Evolutionary conservation across 1,140 invertebrate genomes (phyloP).

Genomic region (Telenomus remus): DNA sequence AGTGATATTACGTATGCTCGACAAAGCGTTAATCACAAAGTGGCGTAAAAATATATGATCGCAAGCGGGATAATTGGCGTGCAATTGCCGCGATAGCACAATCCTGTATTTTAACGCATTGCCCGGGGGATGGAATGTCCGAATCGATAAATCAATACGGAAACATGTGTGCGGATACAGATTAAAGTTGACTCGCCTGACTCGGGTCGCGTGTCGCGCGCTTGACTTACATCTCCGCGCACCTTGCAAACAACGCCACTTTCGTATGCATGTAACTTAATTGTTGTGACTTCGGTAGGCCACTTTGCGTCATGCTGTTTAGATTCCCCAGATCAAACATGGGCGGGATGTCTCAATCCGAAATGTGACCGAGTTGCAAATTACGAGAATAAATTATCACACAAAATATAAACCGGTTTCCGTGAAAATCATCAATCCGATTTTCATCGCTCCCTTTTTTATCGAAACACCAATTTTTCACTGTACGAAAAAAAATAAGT

Average conservation of each 20-base stretch:
- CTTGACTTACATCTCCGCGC: conserved; percentile 25
- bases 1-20: conserved; percentile 29
- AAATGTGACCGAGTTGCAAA: too few species aligned
- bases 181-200: conserved; percentile 51
- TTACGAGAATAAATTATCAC: too few species aligned
- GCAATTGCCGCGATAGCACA: conserved; percentile 54
- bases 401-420: neutral
- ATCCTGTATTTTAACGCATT: conserved; percentile 52
- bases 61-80: conserved; percentile 45
- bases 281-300: too few species aligned
- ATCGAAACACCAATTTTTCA: too few species aligned
- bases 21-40: conserved; percentile 50
- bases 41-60: conserved; percentile 55
- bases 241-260: conserved; percentile 10
- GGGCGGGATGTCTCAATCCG: too few species aligned
- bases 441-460: too few species aligned
- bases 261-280: neutral
- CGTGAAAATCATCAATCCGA: too few species aligned
- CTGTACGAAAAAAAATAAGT: too few species aligned
- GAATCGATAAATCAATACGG: conserved; percentile 58
- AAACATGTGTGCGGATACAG: conserved; percentile 46
- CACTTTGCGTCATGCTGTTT: too few species aligned
- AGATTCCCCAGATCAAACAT: too few species aligned
- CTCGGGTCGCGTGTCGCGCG: conserved; percentile 46
- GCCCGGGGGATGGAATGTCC: conserved; percentile 47